Evolutionary conservation across 2,113 vertebrate genomes (phyloP), one percentile per base, ranked within the genome.

Genomic region (Manacus vitellinus): DNA sequence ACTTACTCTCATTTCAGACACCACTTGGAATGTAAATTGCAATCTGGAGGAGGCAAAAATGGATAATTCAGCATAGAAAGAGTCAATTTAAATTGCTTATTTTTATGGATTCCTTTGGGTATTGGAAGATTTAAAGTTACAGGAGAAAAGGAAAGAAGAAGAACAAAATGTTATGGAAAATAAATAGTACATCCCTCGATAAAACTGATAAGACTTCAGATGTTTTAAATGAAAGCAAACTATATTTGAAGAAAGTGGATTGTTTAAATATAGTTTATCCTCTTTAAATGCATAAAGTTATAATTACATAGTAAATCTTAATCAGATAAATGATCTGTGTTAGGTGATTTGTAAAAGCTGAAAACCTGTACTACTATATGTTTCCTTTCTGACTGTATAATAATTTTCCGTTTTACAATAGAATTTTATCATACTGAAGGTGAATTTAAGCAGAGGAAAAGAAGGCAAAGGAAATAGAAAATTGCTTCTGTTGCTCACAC

Each of bases 21-120:
- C 66, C 22, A 92, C 83, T 89, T 88, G 89, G 96, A 93, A 70
- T 80, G 46, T 59, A 97, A 96, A 88, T 71, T 89, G 70, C 33
- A 94, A 70, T 94, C 76, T 89, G 62, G 44, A 94, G 59, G 75
- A 81, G 77, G 30, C 44, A 58, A 67, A 85, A 95, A 82, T 89
- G 39, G 71, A 30, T 96, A 88, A 55, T 62, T 92, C 87, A 81
- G 82, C 30, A 91, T 43, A 12, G 44, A 88, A 95, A 78, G 30
- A 76, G 76, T 92, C 73, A 94, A 44, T 35, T 6, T 9, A 16
- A 68, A 82, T n/a, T 65, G 12, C 23, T n/a, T 74, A 82, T 54
- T 81, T 89, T 93, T 85, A 51, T 44, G 24, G 9, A 30, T 88
- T 65, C n/a, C 16, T 27, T 56, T 91, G 76, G 43, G 22, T 80